Evolutionary conservation across 2,797 vertebrate genomes (phyloP).

Genomic region (Halcyon chelicuti): DNA sequence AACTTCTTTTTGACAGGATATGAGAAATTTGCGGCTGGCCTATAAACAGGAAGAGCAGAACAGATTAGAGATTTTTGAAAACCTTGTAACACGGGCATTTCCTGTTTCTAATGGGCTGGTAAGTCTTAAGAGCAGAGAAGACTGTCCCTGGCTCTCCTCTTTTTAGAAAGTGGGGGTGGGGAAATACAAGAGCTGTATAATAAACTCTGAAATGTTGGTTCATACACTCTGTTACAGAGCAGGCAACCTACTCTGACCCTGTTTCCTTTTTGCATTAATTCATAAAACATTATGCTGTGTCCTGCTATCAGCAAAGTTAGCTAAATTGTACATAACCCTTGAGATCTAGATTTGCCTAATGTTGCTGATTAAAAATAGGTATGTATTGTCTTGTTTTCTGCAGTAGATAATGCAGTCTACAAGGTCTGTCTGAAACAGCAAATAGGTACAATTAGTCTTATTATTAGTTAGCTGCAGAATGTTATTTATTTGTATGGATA

Average conservation of each 20-base stretch:
- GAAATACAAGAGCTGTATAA: not conserved
- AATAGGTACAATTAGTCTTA: not conserved
- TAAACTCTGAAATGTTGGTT: not conserved
- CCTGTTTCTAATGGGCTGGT: conserved; percentile 90
- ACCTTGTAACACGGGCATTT: conserved; percentile 87
- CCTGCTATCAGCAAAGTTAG: not conserved
- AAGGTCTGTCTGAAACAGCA: not conserved
- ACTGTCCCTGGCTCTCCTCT: not conserved
- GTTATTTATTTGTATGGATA: not conserved
- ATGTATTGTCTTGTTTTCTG: not conserved
- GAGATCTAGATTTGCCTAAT: not conserved
- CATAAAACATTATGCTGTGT: not conserved
- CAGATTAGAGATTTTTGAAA: conserved; percentile 88
- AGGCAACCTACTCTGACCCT: not conserved
- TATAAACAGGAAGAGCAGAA: conserved; percentile 90
- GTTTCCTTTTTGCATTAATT: not conserved
- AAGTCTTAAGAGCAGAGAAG: conserved; percentile 17
- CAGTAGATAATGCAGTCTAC: not conserved
- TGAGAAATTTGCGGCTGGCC: conserved; percentile 93
- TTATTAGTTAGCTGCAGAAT: not conserved
- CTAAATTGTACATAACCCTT: not conserved
- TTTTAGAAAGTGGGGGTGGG: not conserved
- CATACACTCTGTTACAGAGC: not conserved
- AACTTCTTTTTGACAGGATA: conserved; percentile 84
- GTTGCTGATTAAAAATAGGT: not conserved